A percentile compares a stretch with the other conserved stretches of the same genome.
Evolutionary conservation across 30 jellyfish, hydroid and myxozoan genomes (phyloP).

Genomic region (Turritopsis rubra): DNA sequence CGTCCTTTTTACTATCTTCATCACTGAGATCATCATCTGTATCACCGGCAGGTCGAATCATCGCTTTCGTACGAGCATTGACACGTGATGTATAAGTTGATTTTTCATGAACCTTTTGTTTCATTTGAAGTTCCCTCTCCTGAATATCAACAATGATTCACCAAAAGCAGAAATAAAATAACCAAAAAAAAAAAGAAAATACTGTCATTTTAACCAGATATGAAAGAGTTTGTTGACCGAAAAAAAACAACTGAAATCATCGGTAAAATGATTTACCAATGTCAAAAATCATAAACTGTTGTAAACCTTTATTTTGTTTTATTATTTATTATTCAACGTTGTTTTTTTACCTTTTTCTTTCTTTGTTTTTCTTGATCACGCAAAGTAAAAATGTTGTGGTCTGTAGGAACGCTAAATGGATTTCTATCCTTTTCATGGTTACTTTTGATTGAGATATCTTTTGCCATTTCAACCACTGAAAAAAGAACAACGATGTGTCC

Average conservation of each 20-base stretch:
- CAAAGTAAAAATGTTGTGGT: conserved; percentile 68
- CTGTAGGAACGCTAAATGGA: conserved; percentile 93
- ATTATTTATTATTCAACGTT: no score
- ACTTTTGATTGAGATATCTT: background rate
- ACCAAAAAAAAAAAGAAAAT: background rate
- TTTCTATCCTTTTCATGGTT: conserved; percentile 39
- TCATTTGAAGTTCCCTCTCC: conserved; percentile 75
- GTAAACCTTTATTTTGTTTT: no score
- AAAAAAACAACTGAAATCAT: no score
- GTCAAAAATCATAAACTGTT: no score
- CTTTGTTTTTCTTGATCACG: conserved; percentile 87
- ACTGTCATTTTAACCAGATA: background rate
- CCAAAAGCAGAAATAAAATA: background rate
- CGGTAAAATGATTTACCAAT: no score
- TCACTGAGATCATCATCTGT: conserved; percentile 74
- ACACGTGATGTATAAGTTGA: conserved; percentile 88
- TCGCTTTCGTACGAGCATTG: conserved; percentile 91
- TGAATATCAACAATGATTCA: background rate
- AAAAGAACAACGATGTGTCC: background rate
- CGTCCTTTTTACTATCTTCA: conserved; percentile 50
- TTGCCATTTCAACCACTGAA: background rate
- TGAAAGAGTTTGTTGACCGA: background rate
- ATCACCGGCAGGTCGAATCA: conserved; percentile 97
- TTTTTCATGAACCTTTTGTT: conserved; percentile 73
- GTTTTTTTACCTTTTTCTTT: conserved; percentile 54